Conservation (phyloP, 2,797 vertebrate species). For the Sebastes flavidus region DNA sequence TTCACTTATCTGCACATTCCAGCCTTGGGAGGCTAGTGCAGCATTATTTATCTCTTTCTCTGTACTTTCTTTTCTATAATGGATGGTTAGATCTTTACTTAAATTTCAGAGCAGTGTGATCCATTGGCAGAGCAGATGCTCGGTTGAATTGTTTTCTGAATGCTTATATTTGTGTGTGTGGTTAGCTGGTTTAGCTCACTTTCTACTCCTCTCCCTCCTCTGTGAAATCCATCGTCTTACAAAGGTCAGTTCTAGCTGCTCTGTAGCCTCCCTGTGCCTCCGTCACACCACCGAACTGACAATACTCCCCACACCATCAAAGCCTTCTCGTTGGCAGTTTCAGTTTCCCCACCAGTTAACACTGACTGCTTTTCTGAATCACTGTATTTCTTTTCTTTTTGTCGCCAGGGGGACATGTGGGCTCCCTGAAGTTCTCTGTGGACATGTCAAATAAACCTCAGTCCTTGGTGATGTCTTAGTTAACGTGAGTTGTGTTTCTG, state of each 20-base stretch:
- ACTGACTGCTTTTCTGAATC: conserved; percentile 20
- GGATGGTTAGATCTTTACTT: background rate
- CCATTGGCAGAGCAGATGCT: background rate
- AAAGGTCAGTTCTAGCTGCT: conserved; percentile 53
- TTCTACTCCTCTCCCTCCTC: conserved; percentile 3
- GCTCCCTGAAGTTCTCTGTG: conserved; percentile 4
- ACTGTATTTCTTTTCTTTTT: conserved; percentile 26
- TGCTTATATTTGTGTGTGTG: conserved; percentile 1
- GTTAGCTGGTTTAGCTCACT: conserved; percentile 10
- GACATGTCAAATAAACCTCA: conserved; percentile 23
- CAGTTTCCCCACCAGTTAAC: conserved; percentile 35
- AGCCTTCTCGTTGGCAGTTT: conserved; percentile 41
- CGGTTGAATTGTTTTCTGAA: conserved; percentile 16
- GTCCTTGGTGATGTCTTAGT: conserved; percentile 33
- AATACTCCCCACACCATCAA: conserved; percentile 37
- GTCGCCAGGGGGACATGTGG: conserved; percentile 22
- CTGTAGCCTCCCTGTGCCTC: conserved; percentile 14
- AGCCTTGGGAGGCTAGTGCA: conserved; percentile 24
- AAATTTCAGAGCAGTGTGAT: conserved; percentile 16
- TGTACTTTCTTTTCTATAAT: conserved; percentile 14
- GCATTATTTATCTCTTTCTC: conserved; percentile 23
- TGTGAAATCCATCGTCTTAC: conserved; percentile 35
- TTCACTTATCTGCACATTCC: conserved; percentile 49
- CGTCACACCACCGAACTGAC: conserved; percentile 15
- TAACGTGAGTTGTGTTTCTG: conserved; percentile 5